Evolutionary conservation across 2,888 invertebrate genomes (phyloP).

Genomic region (Glomeris marginata): DNA sequence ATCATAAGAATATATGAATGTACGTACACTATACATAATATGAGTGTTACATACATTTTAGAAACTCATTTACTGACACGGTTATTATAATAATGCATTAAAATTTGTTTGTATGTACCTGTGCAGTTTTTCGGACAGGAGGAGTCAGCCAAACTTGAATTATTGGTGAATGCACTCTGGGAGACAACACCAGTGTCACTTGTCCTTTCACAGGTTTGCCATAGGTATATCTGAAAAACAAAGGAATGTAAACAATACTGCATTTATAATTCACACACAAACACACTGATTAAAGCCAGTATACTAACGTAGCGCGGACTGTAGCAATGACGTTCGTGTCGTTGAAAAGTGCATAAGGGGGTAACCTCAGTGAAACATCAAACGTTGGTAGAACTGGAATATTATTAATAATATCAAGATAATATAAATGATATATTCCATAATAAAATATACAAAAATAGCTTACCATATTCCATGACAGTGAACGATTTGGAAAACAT

Average conservation of each 20-base stretch:
- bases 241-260: not conserved
- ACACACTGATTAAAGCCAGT: not conserved
- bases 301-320: slow-evolving; percentile 59
- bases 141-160: slow-evolving; percentile 60
- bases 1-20: not conserved
- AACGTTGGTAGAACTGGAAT: slow-evolving; percentile 70
- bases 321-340: slow-evolving; percentile 63
- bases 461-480: slow-evolving; percentile 58
- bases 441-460: not conserved
- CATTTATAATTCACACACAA: not conserved
- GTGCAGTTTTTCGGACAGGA: slow-evolving; percentile 34
- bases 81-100: not conserved
- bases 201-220: slow-evolving; percentile 76
- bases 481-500: slow-evolving; percentile 53
- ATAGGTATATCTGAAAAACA: slow-evolving; percentile 51
- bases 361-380: slow-evolving; percentile 66
- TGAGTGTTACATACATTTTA: not conserved
- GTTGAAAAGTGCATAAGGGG: slow-evolving; percentile 63
- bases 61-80: no score
- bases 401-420: not conserved
- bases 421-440: not conserved
- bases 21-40: not conserved
- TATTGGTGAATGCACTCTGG: slow-evolving; percentile 60
- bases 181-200: slow-evolving; percentile 66
- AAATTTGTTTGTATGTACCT: slow-evolving; percentile 6